phyloP scores from a whole-genome alignment of 2,797 vertebrate species.

The Karalla daura region DNA sequence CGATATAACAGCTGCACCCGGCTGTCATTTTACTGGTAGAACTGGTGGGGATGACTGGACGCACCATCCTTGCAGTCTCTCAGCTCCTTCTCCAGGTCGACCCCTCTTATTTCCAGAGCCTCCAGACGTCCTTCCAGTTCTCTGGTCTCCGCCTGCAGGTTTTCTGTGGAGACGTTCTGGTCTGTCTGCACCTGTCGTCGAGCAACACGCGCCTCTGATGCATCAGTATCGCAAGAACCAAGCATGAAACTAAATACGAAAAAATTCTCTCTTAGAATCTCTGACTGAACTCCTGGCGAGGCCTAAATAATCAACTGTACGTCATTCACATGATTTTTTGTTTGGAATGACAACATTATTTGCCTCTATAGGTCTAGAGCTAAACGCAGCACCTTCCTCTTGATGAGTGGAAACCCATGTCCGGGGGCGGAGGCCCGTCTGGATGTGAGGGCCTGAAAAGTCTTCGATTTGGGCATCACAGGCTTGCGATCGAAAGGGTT shows the following conservation, averaged over 20 bases:
- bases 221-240: neutral
- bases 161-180: conserved; percentile 82
- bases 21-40: neutral
- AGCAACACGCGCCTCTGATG: neutral
- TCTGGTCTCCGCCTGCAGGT: conserved; percentile 87
- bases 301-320: too few relatives aligned
- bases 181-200: conserved; percentile 90
- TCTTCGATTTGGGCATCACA: conserved; percentile 73
- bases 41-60: neutral
- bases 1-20: neutral
- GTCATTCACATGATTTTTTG: too few relatives aligned
- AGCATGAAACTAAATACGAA: neutral
- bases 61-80: conserved; percentile 84
- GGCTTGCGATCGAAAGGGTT: conserved; percentile 86
- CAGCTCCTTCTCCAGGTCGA: conserved; percentile 88
- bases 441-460: conserved; percentile 79
- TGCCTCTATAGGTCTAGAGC: neutral
- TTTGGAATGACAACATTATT: too few relatives aligned
- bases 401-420: conserved; percentile 93
- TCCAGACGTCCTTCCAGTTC: conserved; percentile 87
- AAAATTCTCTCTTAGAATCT: neutral
- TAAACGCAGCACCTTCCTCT: conserved; percentile 87
- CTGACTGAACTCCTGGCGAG: too few relatives aligned
- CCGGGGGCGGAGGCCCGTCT: conserved; percentile 85
- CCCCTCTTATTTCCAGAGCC: conserved; percentile 87